These are phyloP conservation scores for Eonycteris spelaea DNA, from an alignment of 2,113 vertebrate species.

Conservation along the genomic window DNA sequence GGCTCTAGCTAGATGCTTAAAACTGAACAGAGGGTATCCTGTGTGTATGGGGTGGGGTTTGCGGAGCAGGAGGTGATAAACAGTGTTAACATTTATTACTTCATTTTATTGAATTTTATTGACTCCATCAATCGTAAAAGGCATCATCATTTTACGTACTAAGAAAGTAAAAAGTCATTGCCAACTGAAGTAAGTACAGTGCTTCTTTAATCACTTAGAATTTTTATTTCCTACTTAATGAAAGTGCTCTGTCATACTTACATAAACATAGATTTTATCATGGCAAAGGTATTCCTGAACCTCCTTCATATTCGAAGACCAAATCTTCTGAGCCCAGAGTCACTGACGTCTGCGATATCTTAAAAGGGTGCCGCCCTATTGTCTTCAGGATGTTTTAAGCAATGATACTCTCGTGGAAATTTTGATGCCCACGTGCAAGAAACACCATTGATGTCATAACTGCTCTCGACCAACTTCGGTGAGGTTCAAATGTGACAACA, in stretches of 20 bases:
- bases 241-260: not conserved
- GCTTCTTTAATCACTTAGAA: not conserved
- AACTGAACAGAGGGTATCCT: not conserved
- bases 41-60: fast-evolving
- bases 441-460: not conserved
- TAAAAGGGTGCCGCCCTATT: not conserved
- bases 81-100: not conserved
- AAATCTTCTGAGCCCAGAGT: not conserved
- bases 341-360: not conserved
- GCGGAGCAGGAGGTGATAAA: not conserved
- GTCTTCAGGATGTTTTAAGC: not conserved
- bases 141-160: slow-evolving; percentile 30
- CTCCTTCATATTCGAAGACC: not conserved
- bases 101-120: not conserved
- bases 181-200: not conserved
- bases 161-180: not conserved
- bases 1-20: not conserved
- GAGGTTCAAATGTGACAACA: not conserved
- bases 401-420: not conserved
- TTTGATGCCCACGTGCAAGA: not conserved
- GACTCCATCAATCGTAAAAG: not conserved
- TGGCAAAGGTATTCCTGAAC: not conserved
- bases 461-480: not conserved
- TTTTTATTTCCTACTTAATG: slow-evolving; percentile 20
- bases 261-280: not conserved